Percentiles rank a stretch among this genome's conserved stretches.
Evolutionary conservation across 2,888 invertebrate species (phyloP).

Genomic region (Capitulum mitella): DNA sequence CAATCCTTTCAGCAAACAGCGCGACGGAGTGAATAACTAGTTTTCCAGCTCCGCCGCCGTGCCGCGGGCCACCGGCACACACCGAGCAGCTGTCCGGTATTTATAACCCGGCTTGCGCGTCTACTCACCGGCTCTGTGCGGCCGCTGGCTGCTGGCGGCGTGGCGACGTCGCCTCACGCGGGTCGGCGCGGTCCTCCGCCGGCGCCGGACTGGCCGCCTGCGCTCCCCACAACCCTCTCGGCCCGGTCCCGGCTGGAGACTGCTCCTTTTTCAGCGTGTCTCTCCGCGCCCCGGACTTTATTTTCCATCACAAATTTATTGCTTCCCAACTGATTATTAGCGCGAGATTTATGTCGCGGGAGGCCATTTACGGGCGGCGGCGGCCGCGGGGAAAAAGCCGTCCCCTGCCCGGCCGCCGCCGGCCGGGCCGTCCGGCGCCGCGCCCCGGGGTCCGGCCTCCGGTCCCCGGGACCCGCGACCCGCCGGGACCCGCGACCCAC

Average conservation of each 20-base stretch:
- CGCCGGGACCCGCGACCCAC: neutral
- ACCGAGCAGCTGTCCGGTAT: too few species aligned
- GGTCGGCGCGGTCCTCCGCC: too few species aligned
- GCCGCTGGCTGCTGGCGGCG: neutral
- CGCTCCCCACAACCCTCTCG: neutral
- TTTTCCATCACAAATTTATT: slow-evolving; percentile 31
- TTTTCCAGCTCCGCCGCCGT: too few species aligned
- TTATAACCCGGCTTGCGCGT: neutral
- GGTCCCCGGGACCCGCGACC: neutral
- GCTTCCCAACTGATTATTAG: slow-evolving; percentile 34
- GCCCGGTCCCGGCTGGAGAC: neutral
- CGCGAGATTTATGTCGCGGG: slow-evolving; percentile 32
- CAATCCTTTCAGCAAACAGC: too few species aligned
- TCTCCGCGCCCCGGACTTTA: slow-evolving; percentile 11
- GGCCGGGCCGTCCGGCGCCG: neutral
- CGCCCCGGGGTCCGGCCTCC: neutral
- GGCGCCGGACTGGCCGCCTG: too few species aligned
- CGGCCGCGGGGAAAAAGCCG: slow-evolving; percentile 9
- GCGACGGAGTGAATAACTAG: neutral
- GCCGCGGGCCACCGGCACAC: too few species aligned
- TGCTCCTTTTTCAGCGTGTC: slow-evolving; percentile 18
- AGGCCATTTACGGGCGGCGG: slow-evolving; percentile 17
- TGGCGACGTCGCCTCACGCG: too few species aligned
- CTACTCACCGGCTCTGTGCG: neutral
- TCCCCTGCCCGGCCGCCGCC: neutral